Conservation (phyloP, 2,113 vertebrate species). For the Oxygymnocypris stewartii region DNA sequence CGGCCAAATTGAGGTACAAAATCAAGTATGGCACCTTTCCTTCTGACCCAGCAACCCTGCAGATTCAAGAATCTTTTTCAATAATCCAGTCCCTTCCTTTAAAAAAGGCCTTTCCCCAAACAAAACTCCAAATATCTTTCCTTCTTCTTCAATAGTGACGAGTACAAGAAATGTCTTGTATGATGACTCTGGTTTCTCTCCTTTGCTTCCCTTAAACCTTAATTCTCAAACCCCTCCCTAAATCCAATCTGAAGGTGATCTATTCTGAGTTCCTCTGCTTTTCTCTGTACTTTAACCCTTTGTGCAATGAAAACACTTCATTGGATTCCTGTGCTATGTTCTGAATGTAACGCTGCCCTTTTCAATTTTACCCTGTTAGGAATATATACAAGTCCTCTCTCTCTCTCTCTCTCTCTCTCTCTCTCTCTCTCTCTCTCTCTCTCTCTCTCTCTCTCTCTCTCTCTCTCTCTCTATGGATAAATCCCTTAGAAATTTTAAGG, state of each 20-base stretch:
- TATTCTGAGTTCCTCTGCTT: conserved; percentile 61
- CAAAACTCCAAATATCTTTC: conserved; percentile 38
- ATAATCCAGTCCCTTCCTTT: conserved; percentile 40
- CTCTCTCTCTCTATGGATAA: background rate
- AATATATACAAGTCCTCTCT: conserved; percentile 48
- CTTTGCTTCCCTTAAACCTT: conserved; percentile 49
- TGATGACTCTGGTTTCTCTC: conserved; percentile 62
- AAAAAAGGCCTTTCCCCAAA: conserved; percentile 41
- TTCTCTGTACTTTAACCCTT: conserved; percentile 60
- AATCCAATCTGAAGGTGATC: conserved; percentile 39
- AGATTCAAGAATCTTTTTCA: conserved; percentile 64
- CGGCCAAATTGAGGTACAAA: conserved; percentile 79
- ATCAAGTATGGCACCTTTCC: conserved; percentile 73
- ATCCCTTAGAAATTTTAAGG: conserved; percentile 5
- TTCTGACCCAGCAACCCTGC: conserved; percentile 59
- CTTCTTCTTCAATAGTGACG: conserved; percentile 45
- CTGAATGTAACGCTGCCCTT: conserved; percentile 62
- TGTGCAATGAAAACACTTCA: conserved; percentile 72
- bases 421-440: background rate
- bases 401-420: background rate
- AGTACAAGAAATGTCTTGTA: conserved; percentile 54
- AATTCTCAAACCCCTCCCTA: conserved; percentile 50
- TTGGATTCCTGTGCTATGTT: conserved; percentile 71
- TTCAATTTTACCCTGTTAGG: conserved; percentile 59
- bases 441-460: background rate